Evolutionary conservation across 2,797 vertebrate species (phyloP), one percentile per base, ranked within the genome.

Genomic region (Parauchenoglanis ngamensis): DNA sequence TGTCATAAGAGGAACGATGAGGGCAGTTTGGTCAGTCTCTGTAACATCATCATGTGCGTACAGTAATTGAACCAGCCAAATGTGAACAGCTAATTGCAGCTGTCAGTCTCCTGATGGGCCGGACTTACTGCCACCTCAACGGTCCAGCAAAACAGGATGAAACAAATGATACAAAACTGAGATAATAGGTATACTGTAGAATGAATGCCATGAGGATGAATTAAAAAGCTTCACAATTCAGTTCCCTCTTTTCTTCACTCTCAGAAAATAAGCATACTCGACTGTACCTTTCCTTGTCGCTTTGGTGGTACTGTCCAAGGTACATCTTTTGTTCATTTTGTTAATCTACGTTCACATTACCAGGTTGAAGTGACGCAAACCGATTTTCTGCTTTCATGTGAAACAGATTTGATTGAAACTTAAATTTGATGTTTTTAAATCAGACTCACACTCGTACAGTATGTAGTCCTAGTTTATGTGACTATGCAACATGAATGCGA

Each of bases 21-120:
- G 63, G 86, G 90, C 54, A 88, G 87, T 82, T 89, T 91, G 91
- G 83, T 77, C 65, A 54, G 89, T 91, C 87, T 85, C 90, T 92
- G 91, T 92, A 91, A 92, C 90, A 91, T 91, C 87, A 76, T 86
- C 86, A 44, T 72, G 91, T 87, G 82, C 81, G 90, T 90, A 91
- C 80, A 87, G 88, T 72, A 89, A 94, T 91, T 90, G 87, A 81
- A 77, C 79, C n/a, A 25, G 70, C 79, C 68, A 87, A n/a, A 63
- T 68, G 83, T 86, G 87, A 92, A 77, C 72, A 79, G 89, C 91
- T 93, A 92, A 94, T 90, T 72, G 83, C 92, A 91, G 90, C 86
- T 91, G 90, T 92, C 89, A 87, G 89, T 92, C 88, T 90, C 84
- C 90, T 73, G 86, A 83, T 86, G 84, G 89, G 88, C 88, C 89